Percentiles rank a stretch among this genome's conserved stretches.
Evolutionary conservation across 2,888 invertebrate species (phyloP).

Genomic region (Meiosimyza platycephala): DNA sequence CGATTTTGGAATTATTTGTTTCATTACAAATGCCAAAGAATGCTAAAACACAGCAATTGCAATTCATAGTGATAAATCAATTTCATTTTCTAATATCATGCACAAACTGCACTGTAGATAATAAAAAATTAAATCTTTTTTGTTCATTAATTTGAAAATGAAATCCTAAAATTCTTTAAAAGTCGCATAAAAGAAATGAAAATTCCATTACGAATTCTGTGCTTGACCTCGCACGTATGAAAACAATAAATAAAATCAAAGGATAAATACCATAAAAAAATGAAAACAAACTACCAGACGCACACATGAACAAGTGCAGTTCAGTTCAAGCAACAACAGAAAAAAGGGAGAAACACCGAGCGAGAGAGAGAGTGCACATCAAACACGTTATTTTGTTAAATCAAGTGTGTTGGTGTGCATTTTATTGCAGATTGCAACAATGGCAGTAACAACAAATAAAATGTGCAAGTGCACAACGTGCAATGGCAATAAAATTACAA

Average conservation of each 20-base stretch:
- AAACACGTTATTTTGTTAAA: constrained; percentile 21
- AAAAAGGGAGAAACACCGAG: not conserved
- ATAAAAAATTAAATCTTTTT: too few species aligned
- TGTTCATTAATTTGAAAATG: too few species aligned
- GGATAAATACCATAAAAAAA: constrained; percentile 12
- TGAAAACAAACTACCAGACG: not conserved
- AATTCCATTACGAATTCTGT: not conserved
- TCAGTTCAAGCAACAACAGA: not conserved
- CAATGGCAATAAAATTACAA: not conserved
- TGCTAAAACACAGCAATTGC: too few species aligned
- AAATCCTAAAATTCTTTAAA: too few species aligned
- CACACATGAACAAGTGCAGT: not conserved
- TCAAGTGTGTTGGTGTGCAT: constrained; percentile 27
- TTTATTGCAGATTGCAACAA: constrained; percentile 27
- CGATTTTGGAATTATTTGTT: too few species aligned
- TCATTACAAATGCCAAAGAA: too few species aligned
- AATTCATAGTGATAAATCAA: too few species aligned
- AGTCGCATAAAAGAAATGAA: too few species aligned
- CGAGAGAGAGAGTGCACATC: not conserved
- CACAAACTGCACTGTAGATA: too few species aligned
- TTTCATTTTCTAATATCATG: too few species aligned
- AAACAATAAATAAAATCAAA: constrained; percentile 27
- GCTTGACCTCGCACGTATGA: constrained; percentile 8
- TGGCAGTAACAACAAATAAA: constrained; percentile 10
- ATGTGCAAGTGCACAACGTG: not conserved